Conservation (phyloP, 2,888 invertebrate genomes). For the Icerya purchasi region DNA sequence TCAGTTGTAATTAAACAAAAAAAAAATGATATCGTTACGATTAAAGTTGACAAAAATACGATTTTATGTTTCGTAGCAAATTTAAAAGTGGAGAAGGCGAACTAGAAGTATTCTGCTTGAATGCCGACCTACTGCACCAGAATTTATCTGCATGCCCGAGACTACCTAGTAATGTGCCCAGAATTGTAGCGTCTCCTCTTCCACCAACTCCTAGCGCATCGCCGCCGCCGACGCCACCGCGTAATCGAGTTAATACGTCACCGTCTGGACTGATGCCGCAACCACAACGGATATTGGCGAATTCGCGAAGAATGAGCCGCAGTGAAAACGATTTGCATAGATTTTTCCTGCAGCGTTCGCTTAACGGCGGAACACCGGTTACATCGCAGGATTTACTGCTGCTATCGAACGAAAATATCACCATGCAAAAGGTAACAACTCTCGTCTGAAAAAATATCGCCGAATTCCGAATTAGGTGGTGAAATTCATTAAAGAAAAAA, state of each 20-base stretch:
- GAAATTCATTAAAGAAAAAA: too few relatives aligned
- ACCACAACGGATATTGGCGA: conserved; percentile 16
- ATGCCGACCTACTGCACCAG: conserved; percentile 28
- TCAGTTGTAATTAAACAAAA: too few relatives aligned
- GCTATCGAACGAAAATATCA: conserved; percentile 10
- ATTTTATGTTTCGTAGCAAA: conserved; percentile 26
- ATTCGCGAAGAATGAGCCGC: conserved; percentile 27
- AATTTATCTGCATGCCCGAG: conserved; percentile 22
- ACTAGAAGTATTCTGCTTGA: conserved; percentile 29
- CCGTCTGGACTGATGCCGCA: conserved; percentile 10
- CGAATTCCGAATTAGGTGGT: too few relatives aligned
- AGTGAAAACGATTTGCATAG: conserved; percentile 30
- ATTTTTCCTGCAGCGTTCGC: conserved; percentile 12
- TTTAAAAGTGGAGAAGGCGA: conserved; percentile 33
- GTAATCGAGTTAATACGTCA: conserved; percentile 6
- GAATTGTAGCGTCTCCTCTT: conserved; percentile 17
- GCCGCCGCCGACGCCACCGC: conserved; percentile 9
- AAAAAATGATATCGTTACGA: too few relatives aligned
- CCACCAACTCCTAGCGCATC: conserved; percentile 16
- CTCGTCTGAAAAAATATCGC: too few relatives aligned
- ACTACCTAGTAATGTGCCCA: conserved; percentile 12
- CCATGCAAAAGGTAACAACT: neutral
- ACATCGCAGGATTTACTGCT: conserved; percentile 13
- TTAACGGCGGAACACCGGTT: conserved; percentile 2
- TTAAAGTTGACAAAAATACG: too few relatives aligned